Base-by-base conservation (phyloP, 23 tunicate genomes). In the Phallusia fumigata region DNA sequence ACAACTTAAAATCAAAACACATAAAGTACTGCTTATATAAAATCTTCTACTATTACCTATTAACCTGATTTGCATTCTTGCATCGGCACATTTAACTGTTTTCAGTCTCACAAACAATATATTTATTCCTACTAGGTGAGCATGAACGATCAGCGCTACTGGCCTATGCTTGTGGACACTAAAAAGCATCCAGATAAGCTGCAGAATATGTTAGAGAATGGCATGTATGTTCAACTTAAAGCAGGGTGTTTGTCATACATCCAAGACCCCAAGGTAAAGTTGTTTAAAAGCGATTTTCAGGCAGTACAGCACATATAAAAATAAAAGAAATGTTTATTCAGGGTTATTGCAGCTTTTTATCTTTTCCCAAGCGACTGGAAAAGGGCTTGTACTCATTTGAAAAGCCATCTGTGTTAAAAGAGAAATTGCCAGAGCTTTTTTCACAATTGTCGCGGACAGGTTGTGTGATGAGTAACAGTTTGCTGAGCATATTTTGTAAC, bases 211-310 rank as follows among this genome's bases (percentile, higher is more conserved):
- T 30, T 89, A 0, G 82, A 89, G 28, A 83, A 79, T 77, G 98
- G 98, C 0, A 53, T 94, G 85, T 94, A 78, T 44, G 98, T 94
- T 0, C 98, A 94, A 76, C 72, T 95, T 6, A 82, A 76, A 33
- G 64, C 93, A 21, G 91, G 91, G 28, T 86, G 83, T 45, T 75
- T 85, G 34, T 73, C 98, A n/a, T 94, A 94, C 76, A 81, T 94
- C 19, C 88, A 86, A 86, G 94, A 94, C 50, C 94, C 98, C 19
- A 89, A 94, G 76, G 98, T 90, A 33, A 53, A 31, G n/a, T 32
- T 5, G 32, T 16, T 3, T n/a, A n/a, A n/a, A n/a, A n/a, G n/a
- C n/a, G n/a, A n/a, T 72, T n/a, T n/a, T n/a, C n/a, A n/a, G n/a
- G n/a, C n/a, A n/a, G n/a, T n/a, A n/a, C n/a, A n/a, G n/a, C n/a